phyloP scores from a whole-genome alignment of 2,797 vertebrate genomes.

The Neopelma chrysocephalum region DNA sequence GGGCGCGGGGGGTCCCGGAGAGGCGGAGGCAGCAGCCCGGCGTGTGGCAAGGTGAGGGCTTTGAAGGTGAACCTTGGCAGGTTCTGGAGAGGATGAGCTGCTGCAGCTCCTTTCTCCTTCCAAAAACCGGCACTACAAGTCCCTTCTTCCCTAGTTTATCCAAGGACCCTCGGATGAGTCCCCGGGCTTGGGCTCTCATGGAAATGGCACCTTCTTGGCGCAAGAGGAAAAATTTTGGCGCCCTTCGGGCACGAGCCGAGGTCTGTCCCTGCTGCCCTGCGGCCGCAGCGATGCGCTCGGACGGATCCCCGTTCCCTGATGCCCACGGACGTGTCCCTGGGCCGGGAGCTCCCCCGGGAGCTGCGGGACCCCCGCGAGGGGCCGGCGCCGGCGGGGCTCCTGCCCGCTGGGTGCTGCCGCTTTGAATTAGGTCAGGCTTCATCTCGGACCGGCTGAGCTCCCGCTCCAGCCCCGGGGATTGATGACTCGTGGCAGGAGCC shows the following conservation, averaged over 20 bases:
- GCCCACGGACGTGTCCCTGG: neutral
- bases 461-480: neutral
- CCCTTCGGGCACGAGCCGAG: fast-evolving
- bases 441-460: neutral
- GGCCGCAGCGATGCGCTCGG: fast-evolving
- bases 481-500: conserved; percentile 11
- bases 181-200: neutral
- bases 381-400: neutral
- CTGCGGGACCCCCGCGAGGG: neutral
- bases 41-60: neutral
- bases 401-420: conserved; percentile 19
- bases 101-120: neutral
- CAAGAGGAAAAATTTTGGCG: fast-evolving
- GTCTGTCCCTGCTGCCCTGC: neutral
- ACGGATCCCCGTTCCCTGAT: neutral
- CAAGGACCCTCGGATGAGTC: neutral
- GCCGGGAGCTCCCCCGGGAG: neutral
- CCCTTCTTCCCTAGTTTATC: neutral
- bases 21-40: neutral
- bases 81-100: neutral
- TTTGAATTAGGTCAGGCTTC: conserved; percentile 62
- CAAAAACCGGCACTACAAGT: neutral
- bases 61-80: conserved; percentile 42
- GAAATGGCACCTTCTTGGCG: neutral
- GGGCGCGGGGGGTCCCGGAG: neutral